A percentile compares a stretch with the other conserved stretches of the same genome.
These are phyloP conservation scores for Micromys minutus DNA, from an alignment of 2,113 vertebrate genomes.

Conservation along the genomic window DNA sequence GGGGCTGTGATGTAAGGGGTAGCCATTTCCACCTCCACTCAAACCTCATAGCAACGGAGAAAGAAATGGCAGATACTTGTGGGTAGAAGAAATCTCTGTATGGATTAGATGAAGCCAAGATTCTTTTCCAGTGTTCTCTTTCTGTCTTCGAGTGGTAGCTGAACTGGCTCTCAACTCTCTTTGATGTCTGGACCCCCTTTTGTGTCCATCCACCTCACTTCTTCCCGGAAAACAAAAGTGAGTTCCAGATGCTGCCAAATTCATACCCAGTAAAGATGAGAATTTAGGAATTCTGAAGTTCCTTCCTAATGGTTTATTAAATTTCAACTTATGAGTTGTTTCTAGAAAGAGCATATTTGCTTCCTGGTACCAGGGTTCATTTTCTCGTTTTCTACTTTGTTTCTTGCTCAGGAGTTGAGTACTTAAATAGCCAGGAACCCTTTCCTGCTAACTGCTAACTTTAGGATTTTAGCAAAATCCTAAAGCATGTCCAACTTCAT, in stretches of 20 bases:
- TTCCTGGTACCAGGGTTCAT: neutral
- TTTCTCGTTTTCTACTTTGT: neutral
- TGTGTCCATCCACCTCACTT: neutral
- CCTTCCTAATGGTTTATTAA: neutral
- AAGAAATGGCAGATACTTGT: neutral
- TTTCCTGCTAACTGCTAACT: neutral
- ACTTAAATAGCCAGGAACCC: neutral
- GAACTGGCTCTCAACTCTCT: neutral
- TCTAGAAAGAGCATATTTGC: neutral
- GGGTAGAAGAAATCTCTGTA: neutral
- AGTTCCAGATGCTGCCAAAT: neutral
- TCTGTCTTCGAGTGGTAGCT: neutral
- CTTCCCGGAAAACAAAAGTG: neutral
- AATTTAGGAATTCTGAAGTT: neutral
- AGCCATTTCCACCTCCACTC: fast-evolving
- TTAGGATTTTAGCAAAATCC: neutral
- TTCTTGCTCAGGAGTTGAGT: neutral
- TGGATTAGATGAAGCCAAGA: neutral
- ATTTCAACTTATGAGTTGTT: neutral
- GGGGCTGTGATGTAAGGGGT: fast-evolving
- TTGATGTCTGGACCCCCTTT: neutral
- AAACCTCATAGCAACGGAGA: neutral
- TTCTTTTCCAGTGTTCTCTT: neutral
- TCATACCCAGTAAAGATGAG: neutral
- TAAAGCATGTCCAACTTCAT: neutral